Conservation (phyloP, 2,888 invertebrate genomes). For the Acrocyrtus sp. region DNA sequence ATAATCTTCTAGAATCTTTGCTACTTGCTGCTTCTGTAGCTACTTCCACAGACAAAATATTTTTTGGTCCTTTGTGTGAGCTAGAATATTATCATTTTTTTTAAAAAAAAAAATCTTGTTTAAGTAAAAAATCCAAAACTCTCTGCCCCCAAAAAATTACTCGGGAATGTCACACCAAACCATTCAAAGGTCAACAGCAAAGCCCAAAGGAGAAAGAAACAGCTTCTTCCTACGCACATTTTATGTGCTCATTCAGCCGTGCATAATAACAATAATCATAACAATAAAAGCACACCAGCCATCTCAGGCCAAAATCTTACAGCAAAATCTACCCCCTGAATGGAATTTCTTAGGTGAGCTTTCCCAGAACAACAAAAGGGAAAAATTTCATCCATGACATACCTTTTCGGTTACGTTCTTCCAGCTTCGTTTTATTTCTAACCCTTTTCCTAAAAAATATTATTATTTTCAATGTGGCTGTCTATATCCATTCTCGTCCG, state of each 20-base stretch:
- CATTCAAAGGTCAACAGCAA: constrained; percentile 36
- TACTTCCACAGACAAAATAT: too few relatives aligned
- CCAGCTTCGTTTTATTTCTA: too few relatives aligned
- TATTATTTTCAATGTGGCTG: too few relatives aligned
- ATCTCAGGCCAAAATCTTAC: constrained; percentile 14
- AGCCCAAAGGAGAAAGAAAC: background rate
- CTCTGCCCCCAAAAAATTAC: too few relatives aligned
- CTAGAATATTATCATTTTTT: too few relatives aligned
- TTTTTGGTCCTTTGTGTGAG: too few relatives aligned
- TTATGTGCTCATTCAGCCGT: constrained; percentile 43
- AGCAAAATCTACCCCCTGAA: background rate
- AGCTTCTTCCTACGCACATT: constrained; percentile 46
- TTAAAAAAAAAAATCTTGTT: background rate
- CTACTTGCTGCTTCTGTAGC: background rate
- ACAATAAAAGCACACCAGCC: constrained; percentile 48
- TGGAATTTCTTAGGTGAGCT: background rate
- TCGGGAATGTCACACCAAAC: constrained; percentile 26
- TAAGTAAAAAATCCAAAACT: too few relatives aligned
- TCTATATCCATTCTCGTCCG: too few relatives aligned
- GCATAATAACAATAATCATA: constrained; percentile 52
- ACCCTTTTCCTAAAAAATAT: too few relatives aligned
- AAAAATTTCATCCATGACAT: background rate
- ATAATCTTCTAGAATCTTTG: background rate
- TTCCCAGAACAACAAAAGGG: background rate
- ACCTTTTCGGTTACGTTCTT: background rate